phyloP scores from a whole-genome alignment of 2,888 invertebrate genomes.

The Drosophila parthenogenetica region DNA sequence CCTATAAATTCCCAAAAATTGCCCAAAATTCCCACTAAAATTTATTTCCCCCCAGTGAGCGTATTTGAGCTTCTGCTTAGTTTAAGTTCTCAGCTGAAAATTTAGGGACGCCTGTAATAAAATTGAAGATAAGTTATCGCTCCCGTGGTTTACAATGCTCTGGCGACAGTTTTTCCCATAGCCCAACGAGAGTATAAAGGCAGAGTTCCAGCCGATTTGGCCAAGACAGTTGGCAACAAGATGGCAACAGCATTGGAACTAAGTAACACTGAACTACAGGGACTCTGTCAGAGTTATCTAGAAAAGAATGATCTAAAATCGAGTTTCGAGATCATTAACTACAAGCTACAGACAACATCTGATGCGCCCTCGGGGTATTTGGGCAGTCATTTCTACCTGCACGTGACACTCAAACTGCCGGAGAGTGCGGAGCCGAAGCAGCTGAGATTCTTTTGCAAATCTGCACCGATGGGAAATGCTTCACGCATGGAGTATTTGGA shows the following conservation, averaged over 20 bases:
- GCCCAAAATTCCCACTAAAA: too few species aligned
- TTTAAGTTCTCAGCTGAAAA: not conserved
- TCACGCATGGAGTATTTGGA: slow-evolving; percentile 86
- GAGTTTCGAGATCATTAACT: slow-evolving; percentile 69
- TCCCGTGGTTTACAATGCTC: slow-evolving; percentile 14
- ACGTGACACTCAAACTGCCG: slow-evolving; percentile 62
- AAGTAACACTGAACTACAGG: slow-evolving; percentile 62
- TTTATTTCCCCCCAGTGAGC: not conserved
- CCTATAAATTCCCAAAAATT: not conserved
- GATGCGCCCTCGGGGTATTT: slow-evolving; percentile 81
- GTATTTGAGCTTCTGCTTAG: not conserved
- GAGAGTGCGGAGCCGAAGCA: slow-evolving; percentile 50
- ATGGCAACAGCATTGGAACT: slow-evolving; percentile 69
- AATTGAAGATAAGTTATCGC: slow-evolving; percentile 26
- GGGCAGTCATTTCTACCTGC: slow-evolving; percentile 80
- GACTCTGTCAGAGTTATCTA: slow-evolving; percentile 70
- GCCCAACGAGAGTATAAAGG: slow-evolving; percentile 44
- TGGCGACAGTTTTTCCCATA: slow-evolving; percentile 2
- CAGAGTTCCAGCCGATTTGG: not conserved
- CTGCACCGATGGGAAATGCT: slow-evolving; percentile 86
- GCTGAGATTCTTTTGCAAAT: slow-evolving; percentile 87
- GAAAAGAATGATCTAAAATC: slow-evolving; percentile 43
- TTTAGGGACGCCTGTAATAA: not conserved
- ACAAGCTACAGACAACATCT: slow-evolving; percentile 67
- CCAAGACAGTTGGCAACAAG: slow-evolving; percentile 41